Evolutionary conservation across 92 coral and sea anemone genomes (phyloP).

Genomic region (Phenganax subtilis): DNA sequence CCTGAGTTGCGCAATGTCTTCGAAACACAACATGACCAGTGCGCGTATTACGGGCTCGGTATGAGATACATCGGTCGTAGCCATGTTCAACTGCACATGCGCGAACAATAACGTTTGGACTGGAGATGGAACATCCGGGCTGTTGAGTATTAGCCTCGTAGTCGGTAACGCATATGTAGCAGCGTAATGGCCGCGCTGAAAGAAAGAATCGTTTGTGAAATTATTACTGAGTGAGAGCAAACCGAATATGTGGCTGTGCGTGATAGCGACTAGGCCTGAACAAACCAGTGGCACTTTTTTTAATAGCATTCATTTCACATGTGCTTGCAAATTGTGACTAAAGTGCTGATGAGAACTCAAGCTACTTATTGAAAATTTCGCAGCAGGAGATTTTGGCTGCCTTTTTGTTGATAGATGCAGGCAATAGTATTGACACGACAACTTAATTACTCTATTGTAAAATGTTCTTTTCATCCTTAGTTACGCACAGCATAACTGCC

Average conservation of each 20-base stretch:
- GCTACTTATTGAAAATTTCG: too few species aligned
- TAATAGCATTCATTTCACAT: too few species aligned
- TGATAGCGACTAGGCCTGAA: too few species aligned
- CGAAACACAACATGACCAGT: constrained; percentile 19
- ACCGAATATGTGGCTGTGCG: too few species aligned
- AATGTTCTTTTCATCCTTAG: not conserved
- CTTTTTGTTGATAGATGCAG: constrained; percentile 4
- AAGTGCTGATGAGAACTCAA: too few species aligned
- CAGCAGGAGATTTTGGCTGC: not conserved
- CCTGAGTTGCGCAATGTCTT: constrained; percentile 35
- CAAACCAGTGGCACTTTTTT: too few species aligned
- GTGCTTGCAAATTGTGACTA: too few species aligned
- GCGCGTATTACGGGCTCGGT: constrained; percentile 25
- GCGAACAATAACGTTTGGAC: constrained; percentile 3
- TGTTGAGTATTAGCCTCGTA: not conserved
- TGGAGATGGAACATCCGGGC: constrained; percentile 21
- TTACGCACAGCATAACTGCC: not conserved
- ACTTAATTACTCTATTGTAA: constrained; percentile 14
- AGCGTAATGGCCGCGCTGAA: constrained; percentile 19
- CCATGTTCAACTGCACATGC: constrained; percentile 15
- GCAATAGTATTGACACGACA: constrained; percentile 1
- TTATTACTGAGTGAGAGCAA: too few species aligned
- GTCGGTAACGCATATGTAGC: constrained; percentile 23
- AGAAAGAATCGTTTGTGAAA: not conserved
- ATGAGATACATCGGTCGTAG: constrained; percentile 31